Evolutionary conservation across 2,797 vertebrate species (phyloP).

Genomic region (Eulemur rubriventer): DNA sequence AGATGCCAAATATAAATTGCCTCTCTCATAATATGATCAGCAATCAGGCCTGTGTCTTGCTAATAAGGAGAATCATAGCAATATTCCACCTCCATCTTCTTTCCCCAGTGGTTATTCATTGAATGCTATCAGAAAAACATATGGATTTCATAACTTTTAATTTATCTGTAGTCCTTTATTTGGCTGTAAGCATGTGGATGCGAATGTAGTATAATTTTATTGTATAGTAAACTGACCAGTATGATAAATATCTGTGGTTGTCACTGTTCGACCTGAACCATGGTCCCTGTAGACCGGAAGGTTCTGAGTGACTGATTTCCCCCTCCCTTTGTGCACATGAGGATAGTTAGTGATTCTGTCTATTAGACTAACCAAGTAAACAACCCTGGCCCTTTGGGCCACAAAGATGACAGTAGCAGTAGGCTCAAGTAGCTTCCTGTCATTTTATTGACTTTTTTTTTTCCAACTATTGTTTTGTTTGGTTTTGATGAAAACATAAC

Average conservation of each 20-base stretch:
- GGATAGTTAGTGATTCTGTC: constrained; percentile 83
- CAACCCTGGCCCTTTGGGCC: constrained; percentile 79
- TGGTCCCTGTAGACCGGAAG: constrained; percentile 67
- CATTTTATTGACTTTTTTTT: constrained; percentile 67
- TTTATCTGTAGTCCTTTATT: not conserved
- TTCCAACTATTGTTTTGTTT: constrained; percentile 39
- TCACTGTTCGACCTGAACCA: constrained; percentile 74
- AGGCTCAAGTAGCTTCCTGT: constrained; percentile 77
- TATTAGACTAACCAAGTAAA: constrained; percentile 83
- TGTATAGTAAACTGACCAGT: constrained; percentile 66
- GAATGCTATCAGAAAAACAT: not conserved
- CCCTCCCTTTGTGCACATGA: constrained; percentile 65
- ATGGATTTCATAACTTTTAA: not conserved
- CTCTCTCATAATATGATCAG: not conserved
- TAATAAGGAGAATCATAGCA: not conserved
- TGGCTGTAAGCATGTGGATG: not conserved
- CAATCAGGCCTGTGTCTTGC: not conserved
- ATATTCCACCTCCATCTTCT: not conserved
- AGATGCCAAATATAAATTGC: not conserved
- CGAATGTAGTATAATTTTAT: constrained; percentile 47
- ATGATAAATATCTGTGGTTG: constrained; percentile 71
- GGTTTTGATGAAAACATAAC: constrained; percentile 63
- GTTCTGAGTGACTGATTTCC: constrained; percentile 83
- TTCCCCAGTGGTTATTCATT: not conserved
- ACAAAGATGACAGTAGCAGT: constrained; percentile 73